Conservation (phyloP, 2,113 vertebrate species). For the Pterophyllum scalare region DNA sequence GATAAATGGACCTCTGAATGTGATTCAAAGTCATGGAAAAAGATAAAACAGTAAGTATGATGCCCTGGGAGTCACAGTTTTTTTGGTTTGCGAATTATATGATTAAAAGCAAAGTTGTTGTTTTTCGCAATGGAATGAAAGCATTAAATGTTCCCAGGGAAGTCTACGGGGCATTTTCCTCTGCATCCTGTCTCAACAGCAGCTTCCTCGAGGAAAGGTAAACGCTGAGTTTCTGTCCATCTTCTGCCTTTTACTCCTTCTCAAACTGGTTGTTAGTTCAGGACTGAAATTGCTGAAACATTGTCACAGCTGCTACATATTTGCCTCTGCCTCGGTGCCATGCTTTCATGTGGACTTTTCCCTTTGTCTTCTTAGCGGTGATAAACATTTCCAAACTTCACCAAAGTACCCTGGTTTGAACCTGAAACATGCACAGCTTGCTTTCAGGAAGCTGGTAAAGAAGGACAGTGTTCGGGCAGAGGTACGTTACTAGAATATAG, state of each 20-base stretch:
- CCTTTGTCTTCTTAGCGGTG: conserved; percentile 35
- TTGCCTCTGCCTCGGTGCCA: too few relatives aligned
- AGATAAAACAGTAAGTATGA: conserved; percentile 34
- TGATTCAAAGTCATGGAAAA: conserved; percentile 53
- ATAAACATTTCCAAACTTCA: conserved; percentile 72
- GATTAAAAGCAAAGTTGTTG: neutral
- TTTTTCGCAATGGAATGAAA: neutral
- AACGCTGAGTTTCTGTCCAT: neutral
- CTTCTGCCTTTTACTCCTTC: too few relatives aligned
- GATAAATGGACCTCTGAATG: conserved; percentile 56
- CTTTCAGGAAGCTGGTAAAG: conserved; percentile 67
- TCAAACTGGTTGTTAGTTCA: too few relatives aligned
- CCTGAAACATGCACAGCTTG: conserved; percentile 33
- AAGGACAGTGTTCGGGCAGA: conserved; percentile 31
- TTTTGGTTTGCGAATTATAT: neutral
- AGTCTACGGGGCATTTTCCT: conserved; percentile 66
- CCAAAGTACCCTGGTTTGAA: conserved; percentile 60
- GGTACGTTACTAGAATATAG: conserved; percentile 43
- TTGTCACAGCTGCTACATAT: neutral
- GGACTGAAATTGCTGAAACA: too few relatives aligned
- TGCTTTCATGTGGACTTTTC: fast-evolving
- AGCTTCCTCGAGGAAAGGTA: conserved; percentile 74
- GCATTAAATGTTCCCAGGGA: conserved; percentile 52
- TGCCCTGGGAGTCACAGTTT: neutral
- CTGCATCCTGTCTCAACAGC: conserved; percentile 62